These are phyloP conservation scores for Micrastur ruficollis DNA, from an alignment of 2,797 vertebrate genomes.

Conservation along the genomic window DNA sequence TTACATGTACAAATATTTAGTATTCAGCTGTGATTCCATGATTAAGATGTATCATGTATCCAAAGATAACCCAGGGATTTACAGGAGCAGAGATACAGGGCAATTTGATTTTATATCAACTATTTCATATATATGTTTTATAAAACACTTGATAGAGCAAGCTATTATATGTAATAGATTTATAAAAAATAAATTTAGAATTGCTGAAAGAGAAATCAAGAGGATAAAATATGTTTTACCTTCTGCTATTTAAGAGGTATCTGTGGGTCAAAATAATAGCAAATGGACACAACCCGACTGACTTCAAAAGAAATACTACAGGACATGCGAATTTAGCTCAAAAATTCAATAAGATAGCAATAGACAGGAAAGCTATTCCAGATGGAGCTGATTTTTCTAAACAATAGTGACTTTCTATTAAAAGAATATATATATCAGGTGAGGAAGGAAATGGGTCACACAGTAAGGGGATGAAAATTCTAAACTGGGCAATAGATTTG, in stretches of 20 bases:
- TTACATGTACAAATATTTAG: slow-evolving; percentile 65
- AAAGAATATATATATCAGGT: neutral
- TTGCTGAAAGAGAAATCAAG: neutral
- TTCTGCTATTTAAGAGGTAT: neutral
- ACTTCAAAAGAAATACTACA: neutral
- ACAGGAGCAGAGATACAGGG: neutral
- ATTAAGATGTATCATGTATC: slow-evolving; percentile 58
- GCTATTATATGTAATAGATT: neutral
- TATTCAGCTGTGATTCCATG: slow-evolving; percentile 55
- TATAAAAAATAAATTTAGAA: slow-evolving; percentile 1
- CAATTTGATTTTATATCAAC: slow-evolving; percentile 12
- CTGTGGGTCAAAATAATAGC: neutral
- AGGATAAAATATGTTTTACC: neutral
- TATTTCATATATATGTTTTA: neutral
- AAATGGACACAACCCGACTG: neutral
- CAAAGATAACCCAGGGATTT: slow-evolving; percentile 51
- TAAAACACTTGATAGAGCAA: neutral
- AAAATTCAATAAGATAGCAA: neutral
- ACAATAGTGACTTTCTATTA: neutral
- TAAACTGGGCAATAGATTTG: neutral
- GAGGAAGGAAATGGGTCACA: neutral
- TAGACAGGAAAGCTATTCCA: neutral
- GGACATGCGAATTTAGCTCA: neutral
- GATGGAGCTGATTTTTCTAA: neutral
- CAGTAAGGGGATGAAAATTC: neutral